Evolutionary conservation across 2,113 vertebrate genomes (phyloP), one percentile per base, ranked within the genome.

Genomic region (Loxodonta africana): DNA sequence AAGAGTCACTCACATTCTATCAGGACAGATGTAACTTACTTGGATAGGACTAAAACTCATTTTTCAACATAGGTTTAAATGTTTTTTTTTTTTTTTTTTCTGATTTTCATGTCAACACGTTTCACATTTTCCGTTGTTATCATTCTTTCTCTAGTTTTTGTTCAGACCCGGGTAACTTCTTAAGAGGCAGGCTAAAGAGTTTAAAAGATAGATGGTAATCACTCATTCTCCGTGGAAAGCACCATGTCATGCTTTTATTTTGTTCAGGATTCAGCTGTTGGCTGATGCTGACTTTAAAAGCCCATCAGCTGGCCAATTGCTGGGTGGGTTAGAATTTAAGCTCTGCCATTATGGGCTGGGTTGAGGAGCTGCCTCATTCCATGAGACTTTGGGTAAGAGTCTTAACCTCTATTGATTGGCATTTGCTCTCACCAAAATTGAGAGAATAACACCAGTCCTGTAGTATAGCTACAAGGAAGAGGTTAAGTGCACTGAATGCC

Each of bases 311-410:
- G 26, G 71, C 44, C 30, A 57, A n/a, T 8, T 11, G 18, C 41
- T 37, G 37, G 63, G 37, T 60, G 83, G 86, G 41, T 76, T 91
- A 86, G 93, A 88, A 57, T 88, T 81, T 69, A 44, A 85, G 18
- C 60, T 67, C 28, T 76, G 63, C 81, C 44, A 26, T 23, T 41
- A 67, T 30, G 15, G 37, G 4, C 8, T 18, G 17, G 37, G 3
- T 14, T 1, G 3, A 23, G 44, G 46, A 74, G 33, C 48, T n/a
- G 65, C 60, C 25, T 63, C 48, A 46, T 17, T 41, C 5, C 0
- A 0, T 46, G 23, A 25, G 21, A 20, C 25, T 26, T 17, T 15
- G 57, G 51, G 2, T 44, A 78, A 44, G 2, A 10, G 1, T 51
- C 12, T 73, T 85, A 30, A n/a, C 21, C 30, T 86, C 23, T 25